A percentile compares a stretch with the other conserved stretches of the same genome.
Conservation (phyloP, 2,113 vertebrate genomes). For the Bos taurus region DNA sequence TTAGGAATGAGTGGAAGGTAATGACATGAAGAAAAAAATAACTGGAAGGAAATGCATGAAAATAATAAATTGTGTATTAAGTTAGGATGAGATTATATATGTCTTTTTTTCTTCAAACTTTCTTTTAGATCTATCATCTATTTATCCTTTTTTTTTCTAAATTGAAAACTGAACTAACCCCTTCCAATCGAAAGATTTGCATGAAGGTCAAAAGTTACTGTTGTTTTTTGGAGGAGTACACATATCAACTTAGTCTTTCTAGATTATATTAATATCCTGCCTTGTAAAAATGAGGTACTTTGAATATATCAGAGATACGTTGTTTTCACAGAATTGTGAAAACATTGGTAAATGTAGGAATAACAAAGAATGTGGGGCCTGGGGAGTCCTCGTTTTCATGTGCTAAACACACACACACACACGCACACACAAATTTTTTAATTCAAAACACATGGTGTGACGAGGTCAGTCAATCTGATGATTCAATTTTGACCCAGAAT, state of each 20-base stretch:
- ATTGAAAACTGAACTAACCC: background rate
- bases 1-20: background rate
- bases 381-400: background rate
- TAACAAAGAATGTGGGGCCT: background rate
- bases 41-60: background rate
- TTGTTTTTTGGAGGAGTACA: background rate
- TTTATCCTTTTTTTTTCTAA: background rate
- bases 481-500: background rate
- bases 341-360: background rate
- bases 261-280: background rate
- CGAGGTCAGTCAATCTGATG: conserved; percentile 12
- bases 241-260: background rate
- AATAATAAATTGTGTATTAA: background rate
- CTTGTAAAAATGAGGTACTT: background rate
- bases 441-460: conserved; percentile 17
- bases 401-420: background rate
- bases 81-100: background rate
- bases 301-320: background rate
- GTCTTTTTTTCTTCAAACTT: background rate
- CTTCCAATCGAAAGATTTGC: conserved; percentile 6
- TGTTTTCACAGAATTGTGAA: conserved; percentile 26
- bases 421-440: background rate
- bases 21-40: background rate
- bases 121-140: background rate
- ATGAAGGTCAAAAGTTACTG: background rate